Base-by-base conservation (phyloP, 2,888 invertebrate genomes). In the Pseudococcus viburni region DNA sequence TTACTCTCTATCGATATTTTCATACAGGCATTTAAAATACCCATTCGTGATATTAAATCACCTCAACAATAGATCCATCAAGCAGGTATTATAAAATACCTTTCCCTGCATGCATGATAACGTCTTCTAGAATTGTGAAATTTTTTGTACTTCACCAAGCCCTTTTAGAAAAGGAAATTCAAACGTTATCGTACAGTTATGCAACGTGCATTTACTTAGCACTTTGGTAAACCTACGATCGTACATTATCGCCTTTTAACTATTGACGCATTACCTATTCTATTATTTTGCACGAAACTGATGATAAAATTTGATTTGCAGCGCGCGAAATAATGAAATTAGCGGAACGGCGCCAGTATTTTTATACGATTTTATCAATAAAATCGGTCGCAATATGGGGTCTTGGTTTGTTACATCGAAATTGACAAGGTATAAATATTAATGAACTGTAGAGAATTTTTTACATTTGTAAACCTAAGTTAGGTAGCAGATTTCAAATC, bases 351-450 rank as follows among this genome's bases (percentile, higher is more conserved):
- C 88, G 48, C 88, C 88, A 33, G 88, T 80, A 88, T 88, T 88
- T 88, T 55, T 88, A 46, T 88, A 80, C 83, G 83, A 80, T 83
- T 88, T 88, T 39, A 88, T 88, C 51, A 88, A 51, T 51, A 88
- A 88, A 77, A 88, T 88, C 80, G 83, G 88, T 80, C 42, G 48
- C 46, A 85, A 77, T 88, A 77, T 88, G 51, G 85, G 88, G 17
- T 88, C 88, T 33, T 88, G 88, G 88, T 88, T 88, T 73, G 85
- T 85, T 42, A 85, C 85, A 19, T 77, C 88, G 64, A 88, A 88
- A 85, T 77, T 88, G 73, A 88, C 85, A 26, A 85, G 88, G 88
- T 88, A 73, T 17, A 83, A 46, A 83, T 83, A 19, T 77, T 42
- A 77, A 77, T 42, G 19, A 46, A 83, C 42, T 80, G 19, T 83